Evolutionary conservation across 2,113 vertebrate genomes (phyloP).

Genomic region (Holacanthus passer): DNA sequence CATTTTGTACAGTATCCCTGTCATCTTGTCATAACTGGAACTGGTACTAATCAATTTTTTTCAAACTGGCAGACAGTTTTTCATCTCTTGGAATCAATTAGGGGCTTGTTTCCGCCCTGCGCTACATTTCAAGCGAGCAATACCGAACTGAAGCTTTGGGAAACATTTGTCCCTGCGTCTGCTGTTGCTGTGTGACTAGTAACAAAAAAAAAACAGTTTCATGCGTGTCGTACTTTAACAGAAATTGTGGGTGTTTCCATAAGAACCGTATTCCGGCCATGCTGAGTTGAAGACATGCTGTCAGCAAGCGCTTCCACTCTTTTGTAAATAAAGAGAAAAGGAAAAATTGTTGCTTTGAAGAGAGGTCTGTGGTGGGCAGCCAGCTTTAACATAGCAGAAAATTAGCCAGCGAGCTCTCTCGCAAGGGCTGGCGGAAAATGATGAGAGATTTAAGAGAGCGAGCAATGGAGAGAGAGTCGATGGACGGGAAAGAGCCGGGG

Average conservation of each 20-base stretch:
- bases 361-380: conserved; percentile 40
- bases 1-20: conserved; percentile 38
- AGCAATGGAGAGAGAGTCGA: conserved; percentile 21
- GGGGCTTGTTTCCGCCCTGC: conserved; percentile 21
- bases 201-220: conserved; percentile 15
- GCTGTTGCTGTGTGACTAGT: conserved; percentile 15
- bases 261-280: conserved; percentile 15
- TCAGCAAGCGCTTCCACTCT: conserved; percentile 38
- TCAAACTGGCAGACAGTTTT: conserved; percentile 41
- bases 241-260: conserved; percentile 35
- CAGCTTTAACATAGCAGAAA: conserved; percentile 62
- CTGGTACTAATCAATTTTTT: conserved; percentile 51
- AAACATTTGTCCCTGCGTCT: conserved; percentile 25
- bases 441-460: conserved; percentile 41
- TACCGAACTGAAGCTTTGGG: conserved; percentile 32
- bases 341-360: conserved; percentile 57
- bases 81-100: conserved; percentile 67
- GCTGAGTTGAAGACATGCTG: conserved; percentile 30
- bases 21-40: conserved; percentile 51
- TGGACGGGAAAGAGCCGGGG: not conserved
- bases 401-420: conserved; percentile 33
- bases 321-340: conserved; percentile 57
- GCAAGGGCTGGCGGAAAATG: conserved; percentile 26
- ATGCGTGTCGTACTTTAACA: not conserved
- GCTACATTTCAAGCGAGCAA: conserved; percentile 19